A percentile compares a stretch with the other conserved stretches of the same genome.
phyloP scores from a whole-genome alignment of 1,140 invertebrate species.

The Sinonovacula constricta region DNA sequence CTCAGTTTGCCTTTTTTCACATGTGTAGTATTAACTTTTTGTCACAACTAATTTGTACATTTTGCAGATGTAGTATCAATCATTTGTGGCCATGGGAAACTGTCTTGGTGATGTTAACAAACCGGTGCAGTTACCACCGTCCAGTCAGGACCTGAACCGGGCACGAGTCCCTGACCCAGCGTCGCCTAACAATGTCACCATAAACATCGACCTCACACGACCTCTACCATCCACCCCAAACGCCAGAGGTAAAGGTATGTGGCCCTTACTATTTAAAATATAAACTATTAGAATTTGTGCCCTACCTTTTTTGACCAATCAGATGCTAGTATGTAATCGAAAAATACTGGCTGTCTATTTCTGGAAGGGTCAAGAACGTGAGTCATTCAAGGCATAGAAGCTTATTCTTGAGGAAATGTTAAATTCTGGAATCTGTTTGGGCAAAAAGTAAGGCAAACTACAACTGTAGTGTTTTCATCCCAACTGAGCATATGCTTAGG shows the following conservation, averaged over 20 bases:
- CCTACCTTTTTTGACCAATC: not conserved
- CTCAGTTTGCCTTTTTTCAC: no score
- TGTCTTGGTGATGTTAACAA: conserved; percentile 55
- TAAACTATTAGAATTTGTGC: not conserved
- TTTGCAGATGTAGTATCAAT: conserved; percentile 3
- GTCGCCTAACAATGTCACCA: conserved; percentile 47
- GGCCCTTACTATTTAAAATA: not conserved
- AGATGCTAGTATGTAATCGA: not conserved
- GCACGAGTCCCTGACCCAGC: conserved; percentile 5
- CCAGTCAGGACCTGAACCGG: conserved; percentile 35
- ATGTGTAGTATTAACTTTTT: no score
- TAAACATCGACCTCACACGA: conserved; percentile 41
- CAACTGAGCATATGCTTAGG: no score
- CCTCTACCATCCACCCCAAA: conserved; percentile 63
- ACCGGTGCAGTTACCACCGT: conserved; percentile 41
- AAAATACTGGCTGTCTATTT: no score
- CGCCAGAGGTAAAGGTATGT: conserved; percentile 51
- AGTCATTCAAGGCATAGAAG: not conserved
- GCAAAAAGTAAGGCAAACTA: no score
- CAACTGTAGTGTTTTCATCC: no score
- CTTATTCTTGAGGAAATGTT: no score
- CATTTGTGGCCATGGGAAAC: conserved; percentile 54
- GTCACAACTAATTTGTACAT: no score
- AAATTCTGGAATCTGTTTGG: no score
- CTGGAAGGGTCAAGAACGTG: no score